phyloP scores from a whole-genome alignment of 2,797 vertebrate genomes.

The Sylvilagus floridanus region DNA sequence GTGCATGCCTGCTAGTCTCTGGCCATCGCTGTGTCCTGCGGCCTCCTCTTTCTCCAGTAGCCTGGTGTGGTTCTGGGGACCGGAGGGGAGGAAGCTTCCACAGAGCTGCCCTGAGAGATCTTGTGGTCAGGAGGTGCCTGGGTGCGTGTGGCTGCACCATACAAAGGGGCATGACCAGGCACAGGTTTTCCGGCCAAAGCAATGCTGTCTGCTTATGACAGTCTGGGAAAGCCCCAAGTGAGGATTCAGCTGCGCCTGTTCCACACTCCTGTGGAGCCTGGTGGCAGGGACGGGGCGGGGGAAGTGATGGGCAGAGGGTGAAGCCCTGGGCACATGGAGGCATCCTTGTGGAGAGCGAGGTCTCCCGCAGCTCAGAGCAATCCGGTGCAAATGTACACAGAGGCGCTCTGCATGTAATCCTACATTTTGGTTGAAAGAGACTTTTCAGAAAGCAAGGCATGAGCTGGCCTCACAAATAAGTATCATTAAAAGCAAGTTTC shows the following conservation, averaged over 20 bases:
- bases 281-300: fast-evolving
- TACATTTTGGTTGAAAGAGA: neutral
- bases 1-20: neutral
- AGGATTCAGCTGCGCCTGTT: fast-evolving
- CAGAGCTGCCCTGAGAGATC: neutral
- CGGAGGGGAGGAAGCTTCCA: neutral
- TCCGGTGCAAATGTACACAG: neutral
- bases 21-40: neutral
- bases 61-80: neutral
- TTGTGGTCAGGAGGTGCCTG: neutral
- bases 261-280: neutral
- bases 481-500: neutral
- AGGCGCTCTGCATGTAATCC: too few species aligned
- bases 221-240: neutral
- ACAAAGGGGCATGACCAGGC: neutral
- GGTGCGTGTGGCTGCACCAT: fast-evolving
- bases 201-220: fast-evolving
- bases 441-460: neutral
- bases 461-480: neutral
- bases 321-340: neutral
- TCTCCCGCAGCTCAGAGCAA: neutral
- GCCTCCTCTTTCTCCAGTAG: neutral
- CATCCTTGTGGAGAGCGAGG: neutral
- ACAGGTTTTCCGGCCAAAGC: neutral
- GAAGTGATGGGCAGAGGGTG: neutral